phyloP scores from a whole-genome alignment of 2,797 vertebrate species.

The Platyrinchus mystaceus region DNA sequence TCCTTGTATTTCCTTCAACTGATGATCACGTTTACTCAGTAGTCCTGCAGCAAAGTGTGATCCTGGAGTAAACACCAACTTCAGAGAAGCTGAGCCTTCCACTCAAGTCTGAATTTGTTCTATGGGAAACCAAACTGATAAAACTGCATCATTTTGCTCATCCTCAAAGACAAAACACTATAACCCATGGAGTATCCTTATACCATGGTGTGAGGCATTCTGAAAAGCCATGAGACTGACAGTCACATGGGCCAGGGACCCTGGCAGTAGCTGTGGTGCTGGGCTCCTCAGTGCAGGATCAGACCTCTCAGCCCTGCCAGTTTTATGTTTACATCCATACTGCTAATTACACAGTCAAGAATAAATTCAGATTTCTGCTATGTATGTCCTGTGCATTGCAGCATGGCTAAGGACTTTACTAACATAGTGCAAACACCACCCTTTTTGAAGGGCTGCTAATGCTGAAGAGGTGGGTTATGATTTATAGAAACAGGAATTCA shows the following conservation, averaged over 20 bases:
- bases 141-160: neutral
- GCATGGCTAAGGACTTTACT: neutral
- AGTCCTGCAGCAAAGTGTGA: neutral
- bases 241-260: neutral
- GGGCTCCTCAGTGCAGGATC: neutral
- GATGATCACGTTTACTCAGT: neutral
- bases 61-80: neutral
- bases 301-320: neutral
- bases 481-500: neutral
- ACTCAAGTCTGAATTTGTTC: neutral
- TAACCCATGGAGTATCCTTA: neutral
- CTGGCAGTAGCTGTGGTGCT: neutral
- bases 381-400: neutral
- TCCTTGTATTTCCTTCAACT: neutral
- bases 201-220: neutral
- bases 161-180: neutral
- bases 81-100: neutral
- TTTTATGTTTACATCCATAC: accelerated
- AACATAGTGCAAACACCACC: neutral
- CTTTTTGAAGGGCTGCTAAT: neutral
- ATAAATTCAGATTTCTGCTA: neutral
- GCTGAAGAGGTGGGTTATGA: neutral
- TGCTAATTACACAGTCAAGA: neutral
- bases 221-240: neutral
- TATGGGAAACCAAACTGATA: neutral